Evolutionary conservation across 2,888 invertebrate genomes (phyloP).

Genomic region (Macropis europaea): DNA sequence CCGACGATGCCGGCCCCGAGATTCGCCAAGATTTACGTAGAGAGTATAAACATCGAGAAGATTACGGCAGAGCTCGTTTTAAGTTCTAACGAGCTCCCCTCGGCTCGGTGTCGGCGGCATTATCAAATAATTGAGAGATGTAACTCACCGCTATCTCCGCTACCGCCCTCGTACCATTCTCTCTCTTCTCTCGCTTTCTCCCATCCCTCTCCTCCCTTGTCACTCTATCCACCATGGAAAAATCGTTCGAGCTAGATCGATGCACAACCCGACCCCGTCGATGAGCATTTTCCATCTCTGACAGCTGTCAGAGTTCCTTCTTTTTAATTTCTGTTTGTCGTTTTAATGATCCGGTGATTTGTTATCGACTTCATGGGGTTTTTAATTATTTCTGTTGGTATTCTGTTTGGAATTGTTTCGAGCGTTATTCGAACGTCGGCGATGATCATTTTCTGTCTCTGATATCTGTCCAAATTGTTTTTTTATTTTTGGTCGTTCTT

Average conservation of each 20-base stretch:
- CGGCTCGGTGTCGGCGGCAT: constrained; percentile 78
- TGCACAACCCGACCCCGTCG: neutral
- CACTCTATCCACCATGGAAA: constrained; percentile 44
- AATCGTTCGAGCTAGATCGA: constrained; percentile 15
- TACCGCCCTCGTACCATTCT: constrained; percentile 65
- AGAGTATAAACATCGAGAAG: constrained; percentile 79
- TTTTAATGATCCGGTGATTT: too few species aligned
- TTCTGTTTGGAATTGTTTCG: too few species aligned
- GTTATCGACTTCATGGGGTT: too few species aligned
- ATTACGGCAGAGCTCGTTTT: constrained; percentile 79
- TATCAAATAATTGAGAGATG: constrained; percentile 80
- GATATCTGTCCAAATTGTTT: too few species aligned
- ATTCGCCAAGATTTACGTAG: constrained; percentile 76
- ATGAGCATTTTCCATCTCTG: neutral
- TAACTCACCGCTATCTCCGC: constrained; percentile 77
- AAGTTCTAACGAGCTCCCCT: constrained; percentile 80
- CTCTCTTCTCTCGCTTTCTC: too few species aligned
- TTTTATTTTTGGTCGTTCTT: too few species aligned
- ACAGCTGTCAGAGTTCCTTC: too few species aligned
- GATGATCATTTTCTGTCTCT: too few species aligned
- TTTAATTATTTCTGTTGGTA: too few species aligned
- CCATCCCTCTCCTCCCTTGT: constrained; percentile 44
- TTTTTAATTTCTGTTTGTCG: too few species aligned
- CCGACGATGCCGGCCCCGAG: constrained; percentile 58
- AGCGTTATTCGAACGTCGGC: too few species aligned